Percentiles rank a stretch among this genome's conserved stretches.
phyloP scores from a whole-genome alignment of 2,113 vertebrate species.

The Cebidichthys violaceus region DNA sequence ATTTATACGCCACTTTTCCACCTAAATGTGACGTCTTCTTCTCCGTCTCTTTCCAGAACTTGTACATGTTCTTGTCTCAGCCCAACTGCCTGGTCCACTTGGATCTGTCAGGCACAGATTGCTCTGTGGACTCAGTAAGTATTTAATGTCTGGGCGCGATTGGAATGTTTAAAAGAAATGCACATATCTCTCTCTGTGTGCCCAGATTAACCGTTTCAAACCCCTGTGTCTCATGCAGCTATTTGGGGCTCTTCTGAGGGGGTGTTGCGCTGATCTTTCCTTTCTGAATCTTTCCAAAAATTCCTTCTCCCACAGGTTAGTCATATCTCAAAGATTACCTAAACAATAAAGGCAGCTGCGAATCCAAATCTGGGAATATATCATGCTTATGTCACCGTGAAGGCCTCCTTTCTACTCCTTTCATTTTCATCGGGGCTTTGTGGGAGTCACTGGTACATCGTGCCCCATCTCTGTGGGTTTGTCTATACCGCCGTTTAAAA shows the following conservation, averaged over 20 bases:
- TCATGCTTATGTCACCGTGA: conserved; percentile 17
- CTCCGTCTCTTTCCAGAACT: conserved; percentile 61
- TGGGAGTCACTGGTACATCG: conserved; percentile 45
- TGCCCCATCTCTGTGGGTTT: conserved; percentile 52
- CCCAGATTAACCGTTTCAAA: conserved; percentile 61
- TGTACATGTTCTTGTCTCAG: conserved; percentile 90
- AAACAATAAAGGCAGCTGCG: conserved; percentile 32
- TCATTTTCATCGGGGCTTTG: conserved; percentile 47
- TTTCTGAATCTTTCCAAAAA: conserved; percentile 91
- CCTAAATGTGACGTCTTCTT: background rate
- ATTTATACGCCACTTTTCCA: conserved; percentile 15
- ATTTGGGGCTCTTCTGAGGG: conserved; percentile 88
- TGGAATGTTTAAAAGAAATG: conserved; percentile 16
- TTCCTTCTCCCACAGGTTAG: conserved; percentile 90
- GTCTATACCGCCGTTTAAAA: conserved; percentile 57
- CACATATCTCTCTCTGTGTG: conserved; percentile 16
- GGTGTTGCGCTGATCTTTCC: conserved; percentile 90
- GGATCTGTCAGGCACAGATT: conserved; percentile 91
- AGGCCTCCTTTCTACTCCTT: conserved; percentile 3
- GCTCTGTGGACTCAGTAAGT: conserved; percentile 89
- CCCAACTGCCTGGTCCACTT: conserved; percentile 92
- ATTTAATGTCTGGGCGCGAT: background rate
- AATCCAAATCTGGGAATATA: conserved; percentile 38
- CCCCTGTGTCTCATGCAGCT: conserved; percentile 81
- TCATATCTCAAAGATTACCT: conserved; percentile 49